Base-by-base conservation (phyloP, 2,888 invertebrate species). In the Drosophila paucipuncta region DNA sequence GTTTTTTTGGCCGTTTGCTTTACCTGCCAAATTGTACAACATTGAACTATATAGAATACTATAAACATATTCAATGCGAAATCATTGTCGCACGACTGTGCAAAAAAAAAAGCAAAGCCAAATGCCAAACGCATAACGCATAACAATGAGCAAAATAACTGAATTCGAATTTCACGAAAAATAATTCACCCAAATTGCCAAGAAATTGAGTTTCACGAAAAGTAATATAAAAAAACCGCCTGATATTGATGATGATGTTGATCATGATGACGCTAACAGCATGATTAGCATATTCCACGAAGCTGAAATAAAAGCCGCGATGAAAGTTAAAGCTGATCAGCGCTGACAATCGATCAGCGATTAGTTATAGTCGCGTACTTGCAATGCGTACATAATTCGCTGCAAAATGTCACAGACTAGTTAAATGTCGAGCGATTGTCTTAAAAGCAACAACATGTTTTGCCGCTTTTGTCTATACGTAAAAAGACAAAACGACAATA, bases 11-110 rank as follows among this genome's bases (percentile, higher is more conserved):
- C 57, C 57, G 28, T 37, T 82, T 52, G 35, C 4, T 35, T 35
- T 35, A 16, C 5, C 54, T 76, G 80, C 80, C 80, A 80, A 80
- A 68, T 35, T 80, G 73, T 57, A 55, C 74, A 82, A 55, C 85
- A 90, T 76, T 85, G 85, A 90, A 88, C 85, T 74, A 90, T 61
- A 85, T 78, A 85, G 89, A 83, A 87, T 79, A 69, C 72, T 55
- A 63, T 49, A 41, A 50, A 47, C 54, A 53, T 53, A 52, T 65
- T 74, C 63, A 72, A 68, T 78, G 76, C 60, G 73, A 80, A 79
- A 80, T 68, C 73, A 86, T 70, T 82, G 84, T 82, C 72, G 54
- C 87, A 81, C 89, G 79, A 84, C 47, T 80, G 28, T 67, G 57
- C 55, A 50, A 59, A 57, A 73, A 35, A 35, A 9, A 30, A 22